phyloP scores from a whole-genome alignment of 2,113 vertebrate genomes.

The Proterorhinus semilunaris region DNA sequence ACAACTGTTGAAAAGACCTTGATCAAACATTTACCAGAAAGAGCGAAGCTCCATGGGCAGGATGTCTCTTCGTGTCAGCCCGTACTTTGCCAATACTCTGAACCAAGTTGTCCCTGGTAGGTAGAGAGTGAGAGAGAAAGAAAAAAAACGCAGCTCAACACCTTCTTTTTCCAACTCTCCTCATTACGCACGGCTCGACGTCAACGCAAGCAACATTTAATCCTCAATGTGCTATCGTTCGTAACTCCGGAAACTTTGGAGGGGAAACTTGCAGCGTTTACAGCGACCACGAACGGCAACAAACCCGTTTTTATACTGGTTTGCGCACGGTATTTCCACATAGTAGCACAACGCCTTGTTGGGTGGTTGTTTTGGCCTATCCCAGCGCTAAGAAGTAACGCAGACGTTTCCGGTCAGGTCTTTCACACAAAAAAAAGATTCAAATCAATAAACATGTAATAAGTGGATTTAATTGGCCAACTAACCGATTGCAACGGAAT shows the following conservation, averaged over 20 bases:
- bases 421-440: slow-evolving; percentile 53
- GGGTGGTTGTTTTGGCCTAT: slow-evolving; percentile 74
- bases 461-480: too few species aligned
- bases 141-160: slow-evolving; percentile 73
- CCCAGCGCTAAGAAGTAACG: slow-evolving; percentile 29
- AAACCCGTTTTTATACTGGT: slow-evolving; percentile 43
- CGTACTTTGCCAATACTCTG: slow-evolving; percentile 49
- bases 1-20: slow-evolving; percentile 56
- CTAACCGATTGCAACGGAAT: too few species aligned
- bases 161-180: slow-evolving; percentile 74
- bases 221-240: slow-evolving; percentile 11
- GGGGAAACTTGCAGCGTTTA: slow-evolving; percentile 21
- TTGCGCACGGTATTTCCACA: slow-evolving; percentile 63
- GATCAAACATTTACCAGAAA: slow-evolving; percentile 52
- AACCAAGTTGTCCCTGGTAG: slow-evolving; percentile 68
- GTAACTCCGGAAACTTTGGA: slow-evolving; percentile 64
- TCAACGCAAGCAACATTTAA: slow-evolving; percentile 45
- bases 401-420: rapidly evolving
- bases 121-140: neutral
- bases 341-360: slow-evolving; percentile 68
- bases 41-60: slow-evolving; percentile 18
- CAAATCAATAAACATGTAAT: rapidly evolving
- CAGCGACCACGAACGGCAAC: slow-evolving; percentile 43
- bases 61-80: slow-evolving; percentile 31
- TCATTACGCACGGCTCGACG: slow-evolving; percentile 73